A percentile compares a stretch with the other conserved stretches of the same genome.
phyloP scores from a whole-genome alignment of 37 sponge, comb jelly and placozoan species.

The Mnemiopsis leidyi region DNA sequence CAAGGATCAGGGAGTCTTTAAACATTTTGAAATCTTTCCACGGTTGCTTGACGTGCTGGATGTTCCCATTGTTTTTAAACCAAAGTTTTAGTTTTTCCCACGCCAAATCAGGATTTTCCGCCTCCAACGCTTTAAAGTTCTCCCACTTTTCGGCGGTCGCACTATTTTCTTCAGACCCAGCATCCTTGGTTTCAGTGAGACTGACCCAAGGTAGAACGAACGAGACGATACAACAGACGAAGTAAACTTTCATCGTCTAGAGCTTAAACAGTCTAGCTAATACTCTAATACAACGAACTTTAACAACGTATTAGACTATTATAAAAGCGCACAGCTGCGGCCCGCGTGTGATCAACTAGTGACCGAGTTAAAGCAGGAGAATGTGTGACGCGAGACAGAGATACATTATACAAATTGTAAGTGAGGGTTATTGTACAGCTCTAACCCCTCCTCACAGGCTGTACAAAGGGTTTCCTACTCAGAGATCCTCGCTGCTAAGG shows the following conservation, averaged over 20 bases:
- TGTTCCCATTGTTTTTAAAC: constrained; percentile 61
- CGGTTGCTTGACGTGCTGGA: constrained; percentile 40
- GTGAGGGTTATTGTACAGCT: neutral
- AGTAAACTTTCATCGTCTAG: neutral
- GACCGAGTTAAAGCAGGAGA: neutral
- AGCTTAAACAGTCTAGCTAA: neutral
- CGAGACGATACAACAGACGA: neutral
- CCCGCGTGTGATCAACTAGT: neutral
- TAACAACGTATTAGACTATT: neutral
- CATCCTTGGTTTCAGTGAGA: neutral
- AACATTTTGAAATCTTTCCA: constrained; percentile 23
- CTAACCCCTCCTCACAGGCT: no score
- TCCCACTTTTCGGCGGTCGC: neutral
- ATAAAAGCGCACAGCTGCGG: neutral
- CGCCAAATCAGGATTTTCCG: constrained; percentile 17
- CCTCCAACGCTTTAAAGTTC: neutral
- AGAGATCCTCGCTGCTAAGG: neutral
- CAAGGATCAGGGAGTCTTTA: neutral
- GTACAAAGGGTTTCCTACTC: neutral
- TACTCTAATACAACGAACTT: no score
- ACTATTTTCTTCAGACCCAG: neutral
- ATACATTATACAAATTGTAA: neutral
- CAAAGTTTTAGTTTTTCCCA: constrained; percentile 55
- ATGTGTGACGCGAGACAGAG: neutral
- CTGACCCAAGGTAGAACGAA: neutral